phyloP scores from a whole-genome alignment of 1,140 invertebrate genomes.

The Anthonomus grandis region DNA sequence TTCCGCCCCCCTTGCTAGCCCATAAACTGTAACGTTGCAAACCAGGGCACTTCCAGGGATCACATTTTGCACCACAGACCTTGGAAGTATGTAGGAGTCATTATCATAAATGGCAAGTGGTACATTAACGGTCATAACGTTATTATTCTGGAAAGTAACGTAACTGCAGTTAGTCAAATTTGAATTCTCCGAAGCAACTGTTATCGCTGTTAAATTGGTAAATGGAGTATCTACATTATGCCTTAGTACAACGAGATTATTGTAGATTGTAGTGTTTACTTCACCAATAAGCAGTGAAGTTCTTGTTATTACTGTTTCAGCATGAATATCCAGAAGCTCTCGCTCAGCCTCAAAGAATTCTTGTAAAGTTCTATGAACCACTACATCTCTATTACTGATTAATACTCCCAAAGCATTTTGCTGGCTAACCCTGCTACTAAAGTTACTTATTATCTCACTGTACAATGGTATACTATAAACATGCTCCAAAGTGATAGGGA shows the following conservation, averaged over 20 bases:
- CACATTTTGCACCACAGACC: background rate
- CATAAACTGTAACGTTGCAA: constrained; percentile 16
- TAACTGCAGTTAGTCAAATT: constrained; percentile 10
- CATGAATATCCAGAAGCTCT: constrained; percentile 6
- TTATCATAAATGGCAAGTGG: background rate
- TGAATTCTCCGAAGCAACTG: background rate
- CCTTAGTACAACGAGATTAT: constrained; percentile 2
- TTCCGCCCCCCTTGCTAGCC: constrained; percentile 8
- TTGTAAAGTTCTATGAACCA: constrained; percentile 2
- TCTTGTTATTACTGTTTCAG: constrained; percentile 1
- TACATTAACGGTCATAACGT: background rate
- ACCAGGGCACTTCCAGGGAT: constrained; percentile 14
- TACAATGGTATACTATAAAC: constrained; percentile 9
- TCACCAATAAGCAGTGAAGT: background rate
- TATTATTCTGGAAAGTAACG: constrained; percentile 13
- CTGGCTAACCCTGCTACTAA: background rate
- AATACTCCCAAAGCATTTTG: constrained; percentile 8
- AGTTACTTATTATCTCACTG: background rate
- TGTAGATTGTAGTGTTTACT: background rate
- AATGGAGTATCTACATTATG: background rate
- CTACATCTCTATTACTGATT: background rate
- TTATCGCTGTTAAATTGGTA: background rate
- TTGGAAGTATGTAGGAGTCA: background rate
- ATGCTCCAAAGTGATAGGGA: background rate
- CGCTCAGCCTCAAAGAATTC: background rate